phyloP scores from a whole-genome alignment of 2,113 vertebrate species.

The Cygnus atratus region DNA sequence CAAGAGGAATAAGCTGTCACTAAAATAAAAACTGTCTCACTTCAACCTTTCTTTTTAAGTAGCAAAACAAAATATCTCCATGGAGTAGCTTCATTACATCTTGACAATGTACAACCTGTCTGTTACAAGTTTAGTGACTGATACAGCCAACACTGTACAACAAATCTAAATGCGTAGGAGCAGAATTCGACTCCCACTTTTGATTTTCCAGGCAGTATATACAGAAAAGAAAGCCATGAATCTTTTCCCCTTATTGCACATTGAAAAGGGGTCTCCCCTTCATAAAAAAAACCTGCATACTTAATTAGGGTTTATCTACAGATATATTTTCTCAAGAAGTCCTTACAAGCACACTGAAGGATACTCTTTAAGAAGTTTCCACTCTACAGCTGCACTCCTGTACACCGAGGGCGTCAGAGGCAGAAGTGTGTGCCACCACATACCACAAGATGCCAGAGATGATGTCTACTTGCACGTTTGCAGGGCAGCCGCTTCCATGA shows the following conservation, averaged over 20 bases:
- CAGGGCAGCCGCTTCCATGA: not conserved
- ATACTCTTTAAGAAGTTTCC: not conserved
- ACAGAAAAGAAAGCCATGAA: not conserved
- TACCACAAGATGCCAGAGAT: fast-evolving
- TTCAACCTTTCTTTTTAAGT: not conserved
- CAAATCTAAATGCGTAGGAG: not conserved
- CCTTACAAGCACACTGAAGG: not conserved
- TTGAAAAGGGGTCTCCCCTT: not conserved
- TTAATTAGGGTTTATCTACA: not conserved
- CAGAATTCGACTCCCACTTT: not conserved
- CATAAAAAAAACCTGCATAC: not conserved
- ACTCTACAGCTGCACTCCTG: not conserved
- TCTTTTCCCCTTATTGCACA: not conserved
- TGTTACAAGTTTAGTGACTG: not conserved
- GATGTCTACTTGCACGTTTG: not conserved
- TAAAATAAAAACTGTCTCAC: not conserved
- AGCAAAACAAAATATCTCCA: not conserved
- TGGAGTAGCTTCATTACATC: not conserved
- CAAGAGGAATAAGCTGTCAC: not conserved
- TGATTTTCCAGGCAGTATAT: not conserved
- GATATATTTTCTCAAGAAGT: not conserved
- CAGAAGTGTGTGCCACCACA: fast-evolving
- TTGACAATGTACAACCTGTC: not conserved
- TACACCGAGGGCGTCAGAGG: not conserved
- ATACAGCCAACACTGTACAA: not conserved